Conservation (phyloP, 1,140 invertebrate species). For the Drosophila auraria region DNA sequence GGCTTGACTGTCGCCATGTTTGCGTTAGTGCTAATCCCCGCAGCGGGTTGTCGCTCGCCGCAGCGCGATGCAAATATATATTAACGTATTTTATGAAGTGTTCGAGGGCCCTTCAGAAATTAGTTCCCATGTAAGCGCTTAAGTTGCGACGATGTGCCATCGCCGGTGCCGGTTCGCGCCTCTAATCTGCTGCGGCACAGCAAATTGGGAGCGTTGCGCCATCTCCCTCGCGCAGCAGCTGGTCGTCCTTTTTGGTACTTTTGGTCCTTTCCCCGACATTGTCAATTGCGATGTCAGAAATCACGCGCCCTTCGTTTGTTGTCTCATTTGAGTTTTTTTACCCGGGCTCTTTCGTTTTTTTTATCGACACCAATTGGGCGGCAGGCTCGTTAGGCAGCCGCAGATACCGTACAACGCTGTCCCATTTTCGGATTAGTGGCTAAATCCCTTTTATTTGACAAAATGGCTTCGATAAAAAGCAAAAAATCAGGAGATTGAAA, state of each 20-base stretch:
- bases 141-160: constrained; percentile 56
- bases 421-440: constrained; percentile 73
- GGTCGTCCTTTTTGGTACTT: constrained; percentile 41
- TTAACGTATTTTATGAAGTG: constrained; percentile 63
- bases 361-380: constrained; percentile 54
- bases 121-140: constrained; percentile 84
- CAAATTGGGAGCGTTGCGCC: constrained; percentile 63
- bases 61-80: constrained; percentile 76
- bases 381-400: constrained; percentile 51
- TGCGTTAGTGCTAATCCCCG: constrained; percentile 75
- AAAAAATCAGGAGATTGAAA: constrained; percentile 34
- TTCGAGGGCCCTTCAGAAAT: constrained; percentile 79
- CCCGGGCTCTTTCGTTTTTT: constrained; percentile 4
- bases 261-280: constrained; percentile 21
- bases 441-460: constrained; percentile 78
- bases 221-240: constrained; percentile 53
- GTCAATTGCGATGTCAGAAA: constrained; percentile 80
- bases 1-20: constrained; percentile 76
- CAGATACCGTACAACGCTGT: constrained; percentile 48
- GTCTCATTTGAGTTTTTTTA: constrained; percentile 46
- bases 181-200: constrained; percentile 62
- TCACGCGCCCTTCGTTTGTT: constrained; percentile 56
- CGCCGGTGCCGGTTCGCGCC: constrained; percentile 6
- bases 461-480: constrained; percentile 78
- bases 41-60: constrained; percentile 73